A percentile compares a stretch with the other conserved stretches of the same genome.
phyloP scores from a whole-genome alignment of 2,113 vertebrate genomes.

The Oreotragus oreotragus region DNA sequence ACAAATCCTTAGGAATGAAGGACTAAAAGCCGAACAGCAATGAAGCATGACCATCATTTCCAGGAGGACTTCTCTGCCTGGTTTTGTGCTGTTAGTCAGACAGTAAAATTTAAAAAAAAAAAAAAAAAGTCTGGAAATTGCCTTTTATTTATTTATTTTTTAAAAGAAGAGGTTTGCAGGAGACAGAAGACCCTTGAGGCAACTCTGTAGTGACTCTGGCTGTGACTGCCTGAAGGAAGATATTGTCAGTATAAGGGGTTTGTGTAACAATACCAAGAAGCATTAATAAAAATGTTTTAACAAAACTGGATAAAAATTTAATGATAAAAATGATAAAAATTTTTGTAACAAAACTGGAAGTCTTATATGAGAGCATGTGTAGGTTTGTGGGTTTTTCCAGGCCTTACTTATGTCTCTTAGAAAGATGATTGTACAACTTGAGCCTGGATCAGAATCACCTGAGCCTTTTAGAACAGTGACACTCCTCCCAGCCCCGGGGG shows the following conservation, averaged over 20 bases:
- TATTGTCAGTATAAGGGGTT: background rate
- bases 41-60: background rate
- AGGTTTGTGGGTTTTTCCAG: background rate
- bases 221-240: background rate
- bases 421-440: background rate
- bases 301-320: too few species aligned
- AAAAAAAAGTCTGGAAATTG: background rate
- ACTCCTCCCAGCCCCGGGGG: accelerated
- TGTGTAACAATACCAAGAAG: background rate
- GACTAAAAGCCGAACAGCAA: background rate
- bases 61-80: background rate
- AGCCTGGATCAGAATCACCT: background rate
- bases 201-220: background rate
- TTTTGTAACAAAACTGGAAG: background rate
- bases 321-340: background rate
- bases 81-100: background rate
- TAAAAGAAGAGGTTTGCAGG: background rate
- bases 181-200: background rate
- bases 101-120: background rate
- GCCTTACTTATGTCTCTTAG: background rate
- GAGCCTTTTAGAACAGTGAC: background rate
- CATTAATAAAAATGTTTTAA: too few species aligned
- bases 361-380: background rate
- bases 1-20: background rate
- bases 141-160: background rate